Evolutionary conservation across 2,888 invertebrate species (phyloP), one percentile per base, ranked within the genome.

Genomic region (Cerceris ruficornis): DNA sequence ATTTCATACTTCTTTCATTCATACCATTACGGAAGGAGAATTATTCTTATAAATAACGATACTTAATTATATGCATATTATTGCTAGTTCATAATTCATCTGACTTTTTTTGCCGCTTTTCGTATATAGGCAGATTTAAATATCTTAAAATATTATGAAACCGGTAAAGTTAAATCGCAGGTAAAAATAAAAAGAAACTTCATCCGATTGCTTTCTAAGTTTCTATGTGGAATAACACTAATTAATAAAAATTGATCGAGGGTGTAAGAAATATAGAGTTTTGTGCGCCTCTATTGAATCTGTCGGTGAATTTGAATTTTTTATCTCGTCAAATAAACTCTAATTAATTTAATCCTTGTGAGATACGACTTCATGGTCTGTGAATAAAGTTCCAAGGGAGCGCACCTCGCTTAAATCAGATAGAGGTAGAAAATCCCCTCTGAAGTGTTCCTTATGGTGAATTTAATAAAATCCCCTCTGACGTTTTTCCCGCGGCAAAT

Each of bases 361-460:
- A 61, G 69, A 57, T 13, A 28, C 43, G 52, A 61, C 42, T 69
- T 52, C 52, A 39, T 69, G 60, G 60, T 17, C 68, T 59, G 69
- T 17, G 69, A 54, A 49, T 57, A 61, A 61, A 61, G 57, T 60
- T 69, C n/a, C 60, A 46, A 66, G 6, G 42, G 50, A 61, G 9
- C 28, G 14, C 17, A 60, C 43, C 49, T 68, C 49, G 67, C 67
- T 68, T 68, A 60, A 68, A 68, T 39, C 41, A 59, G 59, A 59
- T 41, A 59, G 59, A 68, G 59, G 42, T 13, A 50, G 58, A 8
- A 42, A 68, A 68, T 68, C 68, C 42, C 39, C 59, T 60, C 68
- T 52, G 60, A 68, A 42, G 52, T 58, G 41, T 50, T 68, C 68
- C 59, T 58, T 68, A 68, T 68, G 68, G 59, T 17, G 60, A 52